Base-by-base conservation (phyloP, 1,140 invertebrate genomes). In the Plectrocnemia conspersa region DNA sequence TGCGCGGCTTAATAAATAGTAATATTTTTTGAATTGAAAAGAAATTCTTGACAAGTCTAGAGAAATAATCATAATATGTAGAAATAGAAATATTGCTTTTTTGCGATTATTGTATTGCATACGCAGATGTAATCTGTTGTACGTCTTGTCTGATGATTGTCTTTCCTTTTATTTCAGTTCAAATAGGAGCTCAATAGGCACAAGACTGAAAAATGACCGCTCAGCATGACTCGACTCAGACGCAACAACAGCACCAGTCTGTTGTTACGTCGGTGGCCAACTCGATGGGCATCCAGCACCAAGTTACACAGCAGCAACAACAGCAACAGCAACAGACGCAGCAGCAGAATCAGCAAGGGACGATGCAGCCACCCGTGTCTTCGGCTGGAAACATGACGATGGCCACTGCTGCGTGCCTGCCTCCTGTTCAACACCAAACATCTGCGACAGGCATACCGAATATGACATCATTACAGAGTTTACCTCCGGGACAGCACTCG, bases 381-480 rank as follows among this genome's bases (percentile, higher is more conserved):
- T 50, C 47, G 21, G 27, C 33, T 6, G 21, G 15, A 3, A 50
- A 38, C 33, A 27, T 25, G 15, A 48, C 23, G 16, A 52, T 52
- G 49, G 40, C 49, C 1, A 36, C 36, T 9, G 22, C 36, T 2
- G 11, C 49, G 16, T 42, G 40, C 11, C 35, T 42, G 23, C 25
- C 45, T 6, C n/a, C 42, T 16, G 35, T 38, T 2, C 52, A 56
- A n/a, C 45, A 41, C 27, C 69, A 72, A 29, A 52, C 65, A 6
- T 60, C 63, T 7, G 55, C 60, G 1, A 64, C 63, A 1, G 61
- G 50, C 7, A 21, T 72, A 2, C 61, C 67, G 0, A 67, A 67
- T 7, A 72, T 74, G 68, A 65, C 72, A 13, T 68, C 71, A 5
- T 42, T 74, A 13, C 73, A 73, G 41, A 69, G 65, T n/a, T 24